These are phyloP conservation scores for Crossaster papposus DNA, from an alignment of 53 echinoderm and acorn worm species.

Conservation along the genomic window DNA sequence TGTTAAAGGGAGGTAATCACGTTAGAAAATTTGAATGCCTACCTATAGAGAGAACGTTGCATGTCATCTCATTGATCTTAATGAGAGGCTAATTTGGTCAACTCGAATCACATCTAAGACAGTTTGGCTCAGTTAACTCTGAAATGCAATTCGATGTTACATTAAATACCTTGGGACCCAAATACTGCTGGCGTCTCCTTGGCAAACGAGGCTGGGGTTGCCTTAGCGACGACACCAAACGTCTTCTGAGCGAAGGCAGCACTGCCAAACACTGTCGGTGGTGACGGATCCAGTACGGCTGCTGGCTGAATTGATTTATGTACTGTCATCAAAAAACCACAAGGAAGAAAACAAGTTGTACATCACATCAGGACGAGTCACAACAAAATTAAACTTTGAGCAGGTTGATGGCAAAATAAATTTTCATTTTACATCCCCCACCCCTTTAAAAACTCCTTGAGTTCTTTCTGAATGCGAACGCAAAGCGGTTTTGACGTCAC, in stretches of 20 bases:
- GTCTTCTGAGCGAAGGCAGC: not conserved
- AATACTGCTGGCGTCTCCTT: not conserved
- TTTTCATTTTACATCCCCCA: not conserved
- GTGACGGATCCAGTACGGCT: not conserved
- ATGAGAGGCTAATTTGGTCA: too few species aligned
- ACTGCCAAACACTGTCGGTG: not conserved
- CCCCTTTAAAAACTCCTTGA: not conserved
- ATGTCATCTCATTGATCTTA: too few species aligned
- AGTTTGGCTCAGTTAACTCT: too few species aligned
- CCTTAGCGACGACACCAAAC: not conserved
- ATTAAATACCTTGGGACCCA: not conserved
- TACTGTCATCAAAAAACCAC: not conserved
- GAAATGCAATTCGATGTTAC: too few species aligned
- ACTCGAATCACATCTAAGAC: too few species aligned
- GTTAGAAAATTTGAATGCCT: too few species aligned
- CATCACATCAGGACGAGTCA: not conserved
- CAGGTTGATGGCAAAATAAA: too few species aligned
- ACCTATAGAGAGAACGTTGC: too few species aligned
- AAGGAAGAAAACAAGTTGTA: slow-evolving; percentile 27
- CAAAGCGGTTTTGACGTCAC: too few species aligned
- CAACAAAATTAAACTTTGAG: too few species aligned
- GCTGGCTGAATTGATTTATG: not conserved
- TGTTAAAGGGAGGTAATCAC: too few species aligned
- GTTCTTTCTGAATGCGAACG: too few species aligned
- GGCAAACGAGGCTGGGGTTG: not conserved